Conservation (phyloP, 2,888 invertebrate genomes). For the Leucophenga maculata region DNA sequence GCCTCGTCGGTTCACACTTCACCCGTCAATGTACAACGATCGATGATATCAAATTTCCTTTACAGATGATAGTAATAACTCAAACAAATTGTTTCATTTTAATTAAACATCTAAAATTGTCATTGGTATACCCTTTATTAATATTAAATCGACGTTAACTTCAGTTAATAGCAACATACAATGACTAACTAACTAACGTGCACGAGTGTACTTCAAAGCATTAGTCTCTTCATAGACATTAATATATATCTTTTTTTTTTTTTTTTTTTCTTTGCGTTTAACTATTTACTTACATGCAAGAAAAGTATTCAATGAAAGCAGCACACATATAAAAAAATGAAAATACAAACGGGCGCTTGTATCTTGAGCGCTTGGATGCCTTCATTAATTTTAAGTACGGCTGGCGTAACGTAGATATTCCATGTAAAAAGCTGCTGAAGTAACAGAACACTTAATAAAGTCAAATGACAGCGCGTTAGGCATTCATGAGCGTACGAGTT, state of each 20-base stretch:
- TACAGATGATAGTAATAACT: too few species aligned
- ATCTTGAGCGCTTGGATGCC: background rate
- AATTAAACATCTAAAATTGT: too few species aligned
- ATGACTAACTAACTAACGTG: too few species aligned
- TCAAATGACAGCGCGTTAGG: slow-evolving; percentile 17
- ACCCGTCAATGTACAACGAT: too few species aligned
- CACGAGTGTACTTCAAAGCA: background rate
- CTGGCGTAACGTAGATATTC: background rate
- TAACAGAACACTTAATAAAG: background rate
- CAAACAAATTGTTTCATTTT: too few species aligned
- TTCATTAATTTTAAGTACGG: slow-evolving; percentile 19
- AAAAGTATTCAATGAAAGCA: background rate
- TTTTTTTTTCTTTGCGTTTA: background rate
- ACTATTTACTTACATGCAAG: background rate
- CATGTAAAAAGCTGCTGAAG: background rate
- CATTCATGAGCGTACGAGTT: slow-evolving; percentile 19
- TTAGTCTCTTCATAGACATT: background rate
- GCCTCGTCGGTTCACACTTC: too few species aligned
- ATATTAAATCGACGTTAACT: too few species aligned
- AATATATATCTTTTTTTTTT: too few species aligned
- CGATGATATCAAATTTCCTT: too few species aligned
- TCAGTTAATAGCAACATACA: too few species aligned
- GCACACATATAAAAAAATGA: background rate
- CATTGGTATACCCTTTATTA: too few species aligned
- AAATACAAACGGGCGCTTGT: background rate